phyloP scores from a whole-genome alignment of 2,113 vertebrate species.

The Pycnonotus jocosus region DNA sequence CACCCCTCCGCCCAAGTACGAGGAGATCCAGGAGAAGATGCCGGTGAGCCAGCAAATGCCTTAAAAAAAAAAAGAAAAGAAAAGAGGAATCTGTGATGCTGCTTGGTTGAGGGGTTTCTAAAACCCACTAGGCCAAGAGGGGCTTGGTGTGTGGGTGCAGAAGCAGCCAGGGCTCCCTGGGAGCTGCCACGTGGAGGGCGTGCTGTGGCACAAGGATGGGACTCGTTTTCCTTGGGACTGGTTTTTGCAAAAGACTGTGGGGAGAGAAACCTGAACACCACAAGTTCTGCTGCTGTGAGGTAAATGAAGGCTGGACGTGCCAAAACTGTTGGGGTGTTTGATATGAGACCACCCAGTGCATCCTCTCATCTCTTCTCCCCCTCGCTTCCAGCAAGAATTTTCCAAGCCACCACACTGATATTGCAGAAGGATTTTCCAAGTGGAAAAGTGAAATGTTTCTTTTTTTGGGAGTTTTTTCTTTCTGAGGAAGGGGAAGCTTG shows the following conservation, averaged over 20 bases:
- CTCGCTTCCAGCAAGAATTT: not conserved
- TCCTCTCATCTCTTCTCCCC: not conserved
- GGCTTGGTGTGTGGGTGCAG: not conserved
- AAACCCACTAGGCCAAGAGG: not conserved
- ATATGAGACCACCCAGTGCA: accelerated
- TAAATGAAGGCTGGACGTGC: not conserved
- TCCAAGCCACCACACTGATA: not conserved
- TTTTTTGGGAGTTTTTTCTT: not conserved
- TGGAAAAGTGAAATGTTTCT: not conserved
- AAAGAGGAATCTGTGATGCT: not conserved
- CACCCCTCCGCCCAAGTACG: slow-evolving; percentile 90
- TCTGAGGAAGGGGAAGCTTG: not conserved
- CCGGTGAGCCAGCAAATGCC: slow-evolving; percentile 33
- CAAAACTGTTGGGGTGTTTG: not conserved
- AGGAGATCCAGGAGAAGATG: slow-evolving; percentile 72
- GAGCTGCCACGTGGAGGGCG: not conserved
- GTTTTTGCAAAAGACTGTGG: not conserved
- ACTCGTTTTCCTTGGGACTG: not conserved
- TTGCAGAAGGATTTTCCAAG: not conserved
- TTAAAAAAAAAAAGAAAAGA: not conserved
- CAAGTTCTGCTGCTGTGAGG: not conserved
- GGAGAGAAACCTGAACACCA: not conserved
- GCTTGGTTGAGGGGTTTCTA: not conserved
- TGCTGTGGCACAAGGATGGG: not conserved
- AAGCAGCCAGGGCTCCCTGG: not conserved